Base-by-base conservation (phyloP, 2,797 vertebrate genomes). In the Enteromius afrohamiltoni region DNA sequence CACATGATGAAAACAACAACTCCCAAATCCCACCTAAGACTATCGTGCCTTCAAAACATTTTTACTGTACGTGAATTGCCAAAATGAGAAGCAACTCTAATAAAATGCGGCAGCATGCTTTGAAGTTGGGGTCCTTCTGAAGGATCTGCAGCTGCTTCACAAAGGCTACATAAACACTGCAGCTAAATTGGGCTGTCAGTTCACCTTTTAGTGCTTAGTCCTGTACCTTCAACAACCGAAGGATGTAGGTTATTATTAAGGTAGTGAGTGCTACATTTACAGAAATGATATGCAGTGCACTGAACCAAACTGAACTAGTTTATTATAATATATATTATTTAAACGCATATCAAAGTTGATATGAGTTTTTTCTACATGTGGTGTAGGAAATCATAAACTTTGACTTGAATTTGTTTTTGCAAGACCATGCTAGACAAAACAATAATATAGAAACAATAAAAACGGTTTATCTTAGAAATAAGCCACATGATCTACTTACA, bases 1-100 rank as follows among this genome's bases (percentile, higher is more conserved):
- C 14, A 64, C 26, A 31, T 64, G 62, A 64, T 31, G 60, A 64
- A 64, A 64, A 64, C 60, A 62, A 62, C 58, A 64, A 64, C 62
- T 64, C 16, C 16, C 29, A 31, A 64, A 31, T 16, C 29, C 16
- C 62, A 19, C 6, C 2, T 31, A 34, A 31, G 16, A 9, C 16
- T 17, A 16, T 1, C 0, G 29, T 64, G 29, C 29, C 62, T 64
- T 64, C 34, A 19, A 31, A 64, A 64, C 14, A 47, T 47, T 17
- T 64, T 31, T 64, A 31, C 62, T 31, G 62, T 64, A 64, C 17
- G 16, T 31, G 16, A 64, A 64, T 34, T 16, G 29, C 29, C 29
- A 8, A 64, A 64, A 31, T 64, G 29, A 64, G 29, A 64, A 64
- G 16, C 60, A 17, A 8, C 62, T 64, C 62, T 31, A 19, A 64